A percentile compares a stretch with the other conserved stretches of the same genome.
phyloP scores from a whole-genome alignment of 2,113 vertebrate genomes.

The Rousettus leschenaultii region DNA sequence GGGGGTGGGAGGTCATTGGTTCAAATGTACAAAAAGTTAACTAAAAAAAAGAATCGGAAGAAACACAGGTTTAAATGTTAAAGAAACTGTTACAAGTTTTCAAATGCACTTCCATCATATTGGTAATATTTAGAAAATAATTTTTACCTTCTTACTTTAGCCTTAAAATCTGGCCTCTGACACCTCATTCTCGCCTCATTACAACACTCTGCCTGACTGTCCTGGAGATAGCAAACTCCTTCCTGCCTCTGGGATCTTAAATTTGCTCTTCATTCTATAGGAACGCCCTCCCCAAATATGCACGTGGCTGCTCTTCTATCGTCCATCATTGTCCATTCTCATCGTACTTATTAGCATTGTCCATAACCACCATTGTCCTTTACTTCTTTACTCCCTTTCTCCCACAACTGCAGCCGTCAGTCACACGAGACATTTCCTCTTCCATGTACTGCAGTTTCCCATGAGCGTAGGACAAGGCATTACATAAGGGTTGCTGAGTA shows the following conservation, averaged over 20 bases:
- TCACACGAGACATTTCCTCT: background rate
- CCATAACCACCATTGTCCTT: too few species aligned
- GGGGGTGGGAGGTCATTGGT: too few species aligned
- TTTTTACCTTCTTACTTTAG: background rate
- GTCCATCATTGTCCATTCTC: background rate
- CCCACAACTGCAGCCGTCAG: background rate
- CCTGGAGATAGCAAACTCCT: background rate
- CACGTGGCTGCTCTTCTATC: background rate
- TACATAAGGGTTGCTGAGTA: background rate
- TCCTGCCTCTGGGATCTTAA: background rate
- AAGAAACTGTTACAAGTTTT: background rate
- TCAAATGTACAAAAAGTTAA: background rate
- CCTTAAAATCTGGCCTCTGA: background rate
- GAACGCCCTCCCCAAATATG: background rate
- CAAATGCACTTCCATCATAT: background rate
- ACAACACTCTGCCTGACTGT: background rate
- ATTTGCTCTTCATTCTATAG: background rate
- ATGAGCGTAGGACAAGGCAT: background rate
- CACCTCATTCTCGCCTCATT: rapidly evolving
- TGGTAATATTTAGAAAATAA: background rate
- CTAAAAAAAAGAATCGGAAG: background rate
- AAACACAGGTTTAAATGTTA: background rate
- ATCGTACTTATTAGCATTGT: background rate
- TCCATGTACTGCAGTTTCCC: background rate
- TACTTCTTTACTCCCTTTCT: background rate